These are phyloP conservation scores for Mesorhabditis spiculigera DNA, from an alignment of 2,888 invertebrate species.

Conservation along the genomic window DNA sequence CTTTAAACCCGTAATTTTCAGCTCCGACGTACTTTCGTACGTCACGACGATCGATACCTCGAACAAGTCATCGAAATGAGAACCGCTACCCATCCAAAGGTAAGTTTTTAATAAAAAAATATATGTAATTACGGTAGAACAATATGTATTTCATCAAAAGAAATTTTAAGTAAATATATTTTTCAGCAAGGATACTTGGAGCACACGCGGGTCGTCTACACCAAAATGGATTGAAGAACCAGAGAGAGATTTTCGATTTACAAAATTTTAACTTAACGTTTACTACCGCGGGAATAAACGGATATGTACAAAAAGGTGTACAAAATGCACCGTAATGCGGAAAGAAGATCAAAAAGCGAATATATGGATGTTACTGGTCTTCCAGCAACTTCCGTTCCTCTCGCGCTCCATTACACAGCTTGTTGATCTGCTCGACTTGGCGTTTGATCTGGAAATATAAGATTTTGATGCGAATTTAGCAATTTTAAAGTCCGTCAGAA, in stretches of 20 bases:
- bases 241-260: conserved; percentile 2
- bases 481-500: no score
- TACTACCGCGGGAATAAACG: no score
- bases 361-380: neutral
- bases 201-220: conserved; percentile 57
- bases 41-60: conserved; percentile 57
- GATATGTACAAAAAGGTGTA: no score
- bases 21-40: conserved; percentile 57
- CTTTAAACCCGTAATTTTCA: conserved; percentile 11
- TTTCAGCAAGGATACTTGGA: conserved; percentile 49
- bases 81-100: conserved; percentile 57
- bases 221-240: conserved; percentile 34
- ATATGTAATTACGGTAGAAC: neutral
- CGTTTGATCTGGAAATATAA: neutral
- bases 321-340: no score
- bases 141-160: neutral
- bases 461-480: no score
- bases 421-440: conserved; percentile 1
- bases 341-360: no score
- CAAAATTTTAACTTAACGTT: neutral
- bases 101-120: neutral
- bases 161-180: neutral
- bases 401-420: neutral
- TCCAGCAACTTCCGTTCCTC: neutral
- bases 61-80: conserved; percentile 58